Conservation (phyloP, 2,113 vertebrate species). For the cattle (Bos taurus) region ARS-UCD2.0 NC_037335.1:23860001-23860500, state of each 20-base stretch:
- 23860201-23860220: neutral
- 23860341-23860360: neutral
- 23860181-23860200: neutral
- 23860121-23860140: neutral
- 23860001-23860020: neutral
- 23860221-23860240: neutral
- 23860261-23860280: neutral
- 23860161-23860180: neutral
- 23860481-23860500: neutral
- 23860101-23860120: neutral
- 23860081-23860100: neutral
- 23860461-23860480: neutral
- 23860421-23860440: neutral
- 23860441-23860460: neutral
- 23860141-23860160: neutral
- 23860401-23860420: neutral
- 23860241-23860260: conserved; percentile 2
- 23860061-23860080: neutral
- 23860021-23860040: neutral
- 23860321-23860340: neutral
- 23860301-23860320: neutral
- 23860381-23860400: neutral
- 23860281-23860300: neutral
- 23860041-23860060: neutral
- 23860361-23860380: neutral